Evolutionary conservation across 1,140 invertebrate species (phyloP), one percentile per base, ranked within the genome.

Genomic region (Cydia fagiglandana): DNA sequence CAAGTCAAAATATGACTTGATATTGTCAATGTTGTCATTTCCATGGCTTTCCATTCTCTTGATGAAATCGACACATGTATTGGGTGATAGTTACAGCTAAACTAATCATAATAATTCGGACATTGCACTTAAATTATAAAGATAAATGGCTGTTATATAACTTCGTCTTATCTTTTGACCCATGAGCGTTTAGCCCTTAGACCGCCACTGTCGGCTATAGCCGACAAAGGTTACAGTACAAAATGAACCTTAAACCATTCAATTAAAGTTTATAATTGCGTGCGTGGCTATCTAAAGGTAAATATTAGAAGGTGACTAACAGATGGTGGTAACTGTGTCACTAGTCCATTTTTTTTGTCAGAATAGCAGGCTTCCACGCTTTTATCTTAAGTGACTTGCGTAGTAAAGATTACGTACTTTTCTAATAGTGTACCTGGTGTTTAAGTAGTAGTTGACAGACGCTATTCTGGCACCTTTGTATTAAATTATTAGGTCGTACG

Each of bases 41-140:
- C 38, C 66, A 66, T 2, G 12, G 30, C 28, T 30, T 34, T 66
- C 2, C 13, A 2, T 38, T 70, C 9, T 70, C 9, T 41, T 70
- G 66, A 41, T n/a, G 41, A 38, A 15, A 34, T 34, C 13, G 28
- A 30, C 13, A 68, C 64, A 70, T 24, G 17, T 17, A 45, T n/a
- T 70, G 34, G n/a, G 17, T 70, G 30, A 38, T 30, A 68, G n/a
- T 70, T 41, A 41, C 6, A 41, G 15, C 66, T 41, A 70, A 34
- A 24, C 6, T 70, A 70, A 70, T n/a, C n/a, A 70, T 70, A 70
- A 70, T 70, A 70, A 41, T 70, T 70, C 34, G 66, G 66, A 20
- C 13, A n/a, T 70, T 70, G 66, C 17, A 45, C 34, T 68, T 68
- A 17, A 64, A 64, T 45, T 3, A 45, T 12, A 64, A 10, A 64